phyloP scores from a whole-genome alignment of 2,113 vertebrate species.

The Perccottus glenii region DNA sequence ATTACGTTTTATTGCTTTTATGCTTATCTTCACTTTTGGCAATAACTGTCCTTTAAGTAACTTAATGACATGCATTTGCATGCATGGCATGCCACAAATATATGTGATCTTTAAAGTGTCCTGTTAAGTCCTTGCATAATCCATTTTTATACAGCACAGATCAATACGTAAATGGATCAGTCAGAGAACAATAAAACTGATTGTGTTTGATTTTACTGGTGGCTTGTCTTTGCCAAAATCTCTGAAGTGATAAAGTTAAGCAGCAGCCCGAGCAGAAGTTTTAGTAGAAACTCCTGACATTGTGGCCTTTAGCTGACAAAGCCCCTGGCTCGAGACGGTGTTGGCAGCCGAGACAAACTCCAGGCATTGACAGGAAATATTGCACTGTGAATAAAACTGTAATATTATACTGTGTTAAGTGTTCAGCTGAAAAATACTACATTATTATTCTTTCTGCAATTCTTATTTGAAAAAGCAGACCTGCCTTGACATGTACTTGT shows the following conservation, averaged over 20 bases:
- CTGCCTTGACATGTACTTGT: no score
- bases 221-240: conserved; percentile 21
- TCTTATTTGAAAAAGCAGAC: not conserved
- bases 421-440: not conserved
- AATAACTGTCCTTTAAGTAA: conserved; percentile 47
- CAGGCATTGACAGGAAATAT: conserved; percentile 29
- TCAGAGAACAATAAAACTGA: conserved; percentile 48
- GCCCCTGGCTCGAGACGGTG: conserved; percentile 29
- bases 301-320: conserved; percentile 36
- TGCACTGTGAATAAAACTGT: not conserved
- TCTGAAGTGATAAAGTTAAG: conserved; percentile 22
- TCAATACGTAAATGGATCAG: conserved; percentile 63
- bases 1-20: conserved; percentile 41
- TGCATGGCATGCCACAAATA: conserved; percentile 22
- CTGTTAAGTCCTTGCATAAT: conserved; percentile 59
- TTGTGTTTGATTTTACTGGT: conserved; percentile 60
- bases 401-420: not conserved
- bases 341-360: conserved; percentile 25
- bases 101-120: conserved; percentile 45
- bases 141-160: conserved; percentile 38
- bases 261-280: conserved; percentile 35
- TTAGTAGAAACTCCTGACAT: conserved; percentile 39
- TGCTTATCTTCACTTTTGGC: conserved; percentile 29
- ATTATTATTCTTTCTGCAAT: not conserved
- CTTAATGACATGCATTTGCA: conserved; percentile 26